Evolutionary conservation across 2,888 invertebrate species (phyloP).

Genomic region (Spodoptera littoralis): DNA sequence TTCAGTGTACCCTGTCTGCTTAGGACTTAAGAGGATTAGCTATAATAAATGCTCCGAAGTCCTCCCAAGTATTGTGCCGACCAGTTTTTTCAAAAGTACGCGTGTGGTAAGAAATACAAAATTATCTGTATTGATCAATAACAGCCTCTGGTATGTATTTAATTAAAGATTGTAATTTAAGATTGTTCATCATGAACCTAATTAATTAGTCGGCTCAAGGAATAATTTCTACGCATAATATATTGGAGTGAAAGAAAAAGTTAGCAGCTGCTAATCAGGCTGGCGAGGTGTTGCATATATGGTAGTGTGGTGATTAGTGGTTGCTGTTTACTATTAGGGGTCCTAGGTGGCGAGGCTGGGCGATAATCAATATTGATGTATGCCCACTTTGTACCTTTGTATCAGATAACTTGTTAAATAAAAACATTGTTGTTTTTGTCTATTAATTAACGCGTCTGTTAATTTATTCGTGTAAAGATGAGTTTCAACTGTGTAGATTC

Average conservation of each 20-base stretch:
- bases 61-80: constrained; percentile 9
- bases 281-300: constrained; percentile 18
- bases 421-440: too few relatives aligned
- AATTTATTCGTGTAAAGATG: too few relatives aligned
- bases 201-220: constrained; percentile 40
- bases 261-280: constrained; percentile 19
- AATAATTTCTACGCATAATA: constrained; percentile 29
- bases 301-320: constrained; percentile 29
- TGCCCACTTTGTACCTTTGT: constrained; percentile 1
- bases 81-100: constrained; percentile 33
- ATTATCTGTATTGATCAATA: constrained; percentile 25
- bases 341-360: constrained; percentile 16
- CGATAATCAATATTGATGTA: constrained; percentile 30
- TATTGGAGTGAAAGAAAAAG: constrained; percentile 21
- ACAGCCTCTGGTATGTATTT: constrained; percentile 24
- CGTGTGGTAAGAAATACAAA: constrained; percentile 40
- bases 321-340: constrained; percentile 8
- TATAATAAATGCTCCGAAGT: constrained; percentile 25
- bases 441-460: too few relatives aligned
- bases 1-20: too few relatives aligned
- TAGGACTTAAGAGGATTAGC: constrained; percentile 10
- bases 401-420: too few relatives aligned
- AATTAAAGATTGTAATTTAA: constrained; percentile 41
- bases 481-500: too few relatives aligned
- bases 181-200: constrained; percentile 29